Conservation (phyloP, 2,888 invertebrate species). For the Mesorhabditis spiculigera region DNA sequence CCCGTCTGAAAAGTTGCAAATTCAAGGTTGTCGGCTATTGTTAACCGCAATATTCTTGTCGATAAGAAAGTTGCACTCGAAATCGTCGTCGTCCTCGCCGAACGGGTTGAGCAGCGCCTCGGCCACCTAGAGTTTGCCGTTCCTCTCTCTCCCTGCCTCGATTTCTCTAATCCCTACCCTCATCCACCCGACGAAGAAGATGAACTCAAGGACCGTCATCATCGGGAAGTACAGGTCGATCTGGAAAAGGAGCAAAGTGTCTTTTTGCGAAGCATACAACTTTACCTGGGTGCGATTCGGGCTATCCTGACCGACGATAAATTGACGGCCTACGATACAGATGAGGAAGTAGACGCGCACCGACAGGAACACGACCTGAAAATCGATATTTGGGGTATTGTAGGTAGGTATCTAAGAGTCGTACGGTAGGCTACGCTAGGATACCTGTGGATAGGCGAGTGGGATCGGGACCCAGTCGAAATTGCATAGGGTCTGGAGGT, state of each 20-base stretch:
- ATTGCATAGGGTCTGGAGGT: constrained; percentile 31
- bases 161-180: constrained; percentile 18
- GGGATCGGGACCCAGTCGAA: constrained; percentile 37
- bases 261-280: background rate
- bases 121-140: constrained; percentile 38
- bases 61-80: constrained; percentile 43
- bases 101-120: constrained; percentile 53
- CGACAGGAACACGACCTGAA: constrained; percentile 39
- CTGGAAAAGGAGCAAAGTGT: constrained; percentile 26
- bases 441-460: constrained; percentile 33
- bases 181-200: constrained; percentile 41
- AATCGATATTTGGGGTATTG: background rate
- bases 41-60: constrained; percentile 42
- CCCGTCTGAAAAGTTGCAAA: constrained; percentile 27
- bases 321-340: constrained; percentile 35
- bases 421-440: background rate
- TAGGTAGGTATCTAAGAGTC: background rate
- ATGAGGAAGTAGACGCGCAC: constrained; percentile 38
- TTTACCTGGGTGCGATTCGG: background rate
- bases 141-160: constrained; percentile 7
- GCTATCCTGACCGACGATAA: constrained; percentile 23
- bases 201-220: constrained; percentile 42
- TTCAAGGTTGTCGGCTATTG: background rate
- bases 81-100: constrained; percentile 56
- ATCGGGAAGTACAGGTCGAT: constrained; percentile 42